Evolutionary conservation across 2,888 invertebrate species (phyloP), one percentile per base, ranked within the genome.

Genomic region (Cephus pygmeus): DNA sequence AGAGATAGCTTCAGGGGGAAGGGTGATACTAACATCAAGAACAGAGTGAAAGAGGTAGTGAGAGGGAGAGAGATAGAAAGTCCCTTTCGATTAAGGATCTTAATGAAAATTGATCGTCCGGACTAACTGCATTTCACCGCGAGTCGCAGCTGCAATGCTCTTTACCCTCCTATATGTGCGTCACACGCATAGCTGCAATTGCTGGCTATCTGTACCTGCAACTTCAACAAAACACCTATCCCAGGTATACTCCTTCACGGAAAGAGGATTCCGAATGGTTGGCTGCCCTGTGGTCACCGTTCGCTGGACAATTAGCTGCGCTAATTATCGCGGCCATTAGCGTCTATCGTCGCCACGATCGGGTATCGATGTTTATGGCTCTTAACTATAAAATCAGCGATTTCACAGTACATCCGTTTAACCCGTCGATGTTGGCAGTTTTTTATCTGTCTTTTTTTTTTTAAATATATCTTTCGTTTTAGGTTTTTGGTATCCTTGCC

Each of bases 31-130:
- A 12, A 3, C 35, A 35, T 11, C 12, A 12, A 35, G 12, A 12
- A 12, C 35, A 56, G 56, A 9, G 23, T 2, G 23, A 56, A 23
- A 56, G 23, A 56, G 56, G 35, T 35, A 35, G 12, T 12, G 40
- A 40, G 6, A 15, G 40, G 40, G 40, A 15, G 40, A 15, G 40
- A 15, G 40, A 15, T 15, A 40, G 23, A 56, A 23, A 23, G 56
- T 23, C 56, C 73, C 35, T 77, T 77, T 68, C 69, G 77, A 56
- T 74, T 40, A 73, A 80, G 84, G 81, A 82, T 80, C 83, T 83
- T 86, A 86, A 85, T 86, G 85, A 84, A 86, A 85, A 86, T 85
- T 86, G 85, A 86, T 86, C 83, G 84, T 73, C 79, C 73, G 71
- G 81, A 77, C 75, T 82, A 85, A 84, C 83, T 81, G 84, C 82